Base-by-base conservation (phyloP, 2,113 vertebrate genomes). In the Triplophysa tibetana region DNA sequence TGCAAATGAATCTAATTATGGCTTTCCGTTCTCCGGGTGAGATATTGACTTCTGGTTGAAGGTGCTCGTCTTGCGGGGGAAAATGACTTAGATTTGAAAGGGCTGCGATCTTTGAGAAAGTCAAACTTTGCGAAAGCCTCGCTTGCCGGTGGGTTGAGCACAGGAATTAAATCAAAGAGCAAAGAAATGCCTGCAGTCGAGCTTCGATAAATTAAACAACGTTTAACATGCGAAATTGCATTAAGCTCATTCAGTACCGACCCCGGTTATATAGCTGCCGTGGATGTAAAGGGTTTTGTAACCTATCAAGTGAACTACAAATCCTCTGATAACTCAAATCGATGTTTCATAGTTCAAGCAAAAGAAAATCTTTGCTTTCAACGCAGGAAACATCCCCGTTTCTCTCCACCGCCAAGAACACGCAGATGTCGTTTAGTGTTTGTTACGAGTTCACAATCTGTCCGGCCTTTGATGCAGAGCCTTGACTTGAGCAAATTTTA, bases 1-100 rank as follows among this genome's bases (percentile, higher is more conserved):
- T 89, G 90, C 88, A 91, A 91, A 92, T 91, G 88, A 91, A 93
- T 92, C 91, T 93, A 92, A 93, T 92, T 90, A 92, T 75, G 90
- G 86, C 89, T 86, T 91, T 87, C 86, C 90, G 89, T 89, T 89
- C 91, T 91, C 89, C 87, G 81, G 90, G 90, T 88, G 87, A 85
- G 86, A 91, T 92, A 91, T 92, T 92, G 91, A 92, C 90, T 91
- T 90, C 91, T 91, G 89, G 88, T 90, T 91, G 91, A 92, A 91
- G 90, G 89, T 91, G 90, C 88, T 89, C 91, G 90, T 90, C 90
- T 87, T 88, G 90, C 89, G 17, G 54, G n/a, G 5, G 19, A 58
- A 58, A n/a, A n/a, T 58, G 19, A n/a, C 54, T 58, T 21, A n/a
- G 3, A 58, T 58, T 58, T 21, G 19, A 58, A 58, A 58, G 54